These are phyloP conservation scores for Megaleporinus macrocephalus DNA, from an alignment of 2,113 vertebrate species.

Conservation along the genomic window DNA sequence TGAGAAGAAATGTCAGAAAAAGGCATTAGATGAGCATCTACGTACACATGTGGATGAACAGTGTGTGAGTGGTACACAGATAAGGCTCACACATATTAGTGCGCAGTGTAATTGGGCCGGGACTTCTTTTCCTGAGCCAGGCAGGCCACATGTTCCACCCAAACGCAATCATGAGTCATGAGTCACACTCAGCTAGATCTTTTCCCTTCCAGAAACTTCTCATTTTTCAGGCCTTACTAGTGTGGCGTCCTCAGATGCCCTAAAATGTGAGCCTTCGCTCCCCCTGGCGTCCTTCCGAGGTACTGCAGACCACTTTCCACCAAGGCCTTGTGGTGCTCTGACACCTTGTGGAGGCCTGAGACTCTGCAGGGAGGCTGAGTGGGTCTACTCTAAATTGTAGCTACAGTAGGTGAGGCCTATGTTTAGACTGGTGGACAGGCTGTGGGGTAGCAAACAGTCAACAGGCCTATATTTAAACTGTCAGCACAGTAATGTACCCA, in stretches of 20 bases:
- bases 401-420: background rate
- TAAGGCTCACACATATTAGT: background rate
- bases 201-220: constrained; percentile 41
- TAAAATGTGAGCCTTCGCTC: background rate
- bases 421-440: background rate
- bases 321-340: background rate
- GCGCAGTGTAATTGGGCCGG: background rate
- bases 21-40: no score
- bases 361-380: background rate
- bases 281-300: background rate
- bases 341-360: constrained; percentile 19
- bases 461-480: background rate
- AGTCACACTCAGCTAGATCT: background rate
- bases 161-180: constrained; percentile 5
- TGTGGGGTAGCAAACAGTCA: background rate
- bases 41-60: no score
- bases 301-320: background rate
- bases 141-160: background rate
- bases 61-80: no score
- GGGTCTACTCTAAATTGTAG: background rate
- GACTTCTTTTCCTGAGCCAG: background rate
- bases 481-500: background rate
- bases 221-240: background rate
- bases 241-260: background rate
- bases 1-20: no score